Evolutionary conservation across 1,140 invertebrate genomes (phyloP).

Genomic region (Bombus impatiens): DNA sequence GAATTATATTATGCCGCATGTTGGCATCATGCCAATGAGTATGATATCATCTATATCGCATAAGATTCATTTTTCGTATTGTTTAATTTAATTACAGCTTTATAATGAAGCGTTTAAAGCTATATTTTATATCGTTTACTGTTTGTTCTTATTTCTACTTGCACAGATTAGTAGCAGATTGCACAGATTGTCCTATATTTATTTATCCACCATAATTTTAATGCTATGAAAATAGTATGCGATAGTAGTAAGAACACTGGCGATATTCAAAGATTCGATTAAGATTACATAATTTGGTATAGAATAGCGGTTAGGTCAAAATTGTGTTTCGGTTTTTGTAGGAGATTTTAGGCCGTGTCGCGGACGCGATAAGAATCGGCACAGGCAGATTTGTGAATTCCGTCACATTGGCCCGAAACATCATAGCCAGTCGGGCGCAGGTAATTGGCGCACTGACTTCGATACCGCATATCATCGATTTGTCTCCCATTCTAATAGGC

Average conservation of each 20-base stretch:
- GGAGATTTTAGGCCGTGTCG: slow-evolving; percentile 77
- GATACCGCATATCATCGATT: neutral
- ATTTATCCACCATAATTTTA: neutral
- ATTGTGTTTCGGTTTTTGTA: slow-evolving; percentile 75
- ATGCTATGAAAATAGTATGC: neutral
- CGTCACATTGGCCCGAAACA: slow-evolving; percentile 76
- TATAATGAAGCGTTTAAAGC: too few relatives aligned
- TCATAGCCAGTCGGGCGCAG: slow-evolving; percentile 75
- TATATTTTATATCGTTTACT: too few relatives aligned
- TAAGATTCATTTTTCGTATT: too few relatives aligned
- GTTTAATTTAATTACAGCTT: too few relatives aligned
- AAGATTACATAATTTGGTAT: neutral
- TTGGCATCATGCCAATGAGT: too few relatives aligned
- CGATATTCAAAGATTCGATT: neutral
- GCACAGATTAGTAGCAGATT: too few relatives aligned
- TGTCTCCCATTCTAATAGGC: too few relatives aligned
- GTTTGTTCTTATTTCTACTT: too few relatives aligned
- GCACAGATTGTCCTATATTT: neutral
- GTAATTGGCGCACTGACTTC: slow-evolving; percentile 68
- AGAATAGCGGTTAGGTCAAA: slow-evolving; percentile 49
- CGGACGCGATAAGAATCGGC: slow-evolving; percentile 77
- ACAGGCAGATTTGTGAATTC: slow-evolving; percentile 80
- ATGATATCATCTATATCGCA: too few relatives aligned
- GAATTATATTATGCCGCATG: too few relatives aligned
- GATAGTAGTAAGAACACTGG: too few relatives aligned